A percentile compares a stretch with the other conserved stretches of the same genome.
These are phyloP conservation scores for Zelostemma sp. DNA, from an alignment of 1,140 invertebrate genomes.

Conservation along the genomic window DNA sequence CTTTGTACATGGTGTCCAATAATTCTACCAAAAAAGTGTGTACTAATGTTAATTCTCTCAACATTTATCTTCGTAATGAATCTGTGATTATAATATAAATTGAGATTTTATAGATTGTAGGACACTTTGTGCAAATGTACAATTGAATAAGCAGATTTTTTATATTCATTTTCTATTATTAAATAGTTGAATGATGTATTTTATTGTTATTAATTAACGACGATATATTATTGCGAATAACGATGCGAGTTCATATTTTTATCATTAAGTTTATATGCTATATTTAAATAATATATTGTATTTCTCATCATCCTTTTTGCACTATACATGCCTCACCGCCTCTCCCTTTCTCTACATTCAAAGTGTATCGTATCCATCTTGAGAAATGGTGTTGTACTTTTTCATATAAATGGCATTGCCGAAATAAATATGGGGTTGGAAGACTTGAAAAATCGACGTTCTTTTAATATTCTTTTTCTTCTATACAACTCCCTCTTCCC, in stretches of 20 bases:
- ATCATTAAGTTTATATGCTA: slow-evolving; percentile 63
- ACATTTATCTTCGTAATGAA: slow-evolving; percentile 2
- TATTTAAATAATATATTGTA: slow-evolving; percentile 62
- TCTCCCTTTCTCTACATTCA: slow-evolving; percentile 51
- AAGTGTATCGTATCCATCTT: slow-evolving; percentile 59
- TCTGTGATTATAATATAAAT: slow-evolving; percentile 10
- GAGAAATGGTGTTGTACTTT: slow-evolving; percentile 68
- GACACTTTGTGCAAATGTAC: slow-evolving; percentile 19
- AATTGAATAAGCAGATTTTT: slow-evolving; percentile 17
- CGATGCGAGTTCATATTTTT: slow-evolving; percentile 56
- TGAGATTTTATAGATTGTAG: slow-evolving; percentile 4
- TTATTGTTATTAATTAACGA: slow-evolving; percentile 66
- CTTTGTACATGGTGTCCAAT: slow-evolving; percentile 16
- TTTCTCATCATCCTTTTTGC: slow-evolving; percentile 56
- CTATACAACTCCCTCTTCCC: background rate
- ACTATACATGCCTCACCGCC: slow-evolving; percentile 49
- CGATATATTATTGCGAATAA: slow-evolving; percentile 47
- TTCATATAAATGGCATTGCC: slow-evolving; percentile 69
- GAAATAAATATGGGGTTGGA: slow-evolving; percentile 70
- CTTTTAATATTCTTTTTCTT: slow-evolving; percentile 18
- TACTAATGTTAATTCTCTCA: background rate
- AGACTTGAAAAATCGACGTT: slow-evolving; percentile 56
- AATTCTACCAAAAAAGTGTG: background rate
- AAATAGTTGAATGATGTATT: slow-evolving; percentile 50
- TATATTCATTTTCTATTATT: slow-evolving; percentile 38